Conservation (phyloP, 2,888 invertebrate genomes). For the Cephus pygmeus region DNA sequence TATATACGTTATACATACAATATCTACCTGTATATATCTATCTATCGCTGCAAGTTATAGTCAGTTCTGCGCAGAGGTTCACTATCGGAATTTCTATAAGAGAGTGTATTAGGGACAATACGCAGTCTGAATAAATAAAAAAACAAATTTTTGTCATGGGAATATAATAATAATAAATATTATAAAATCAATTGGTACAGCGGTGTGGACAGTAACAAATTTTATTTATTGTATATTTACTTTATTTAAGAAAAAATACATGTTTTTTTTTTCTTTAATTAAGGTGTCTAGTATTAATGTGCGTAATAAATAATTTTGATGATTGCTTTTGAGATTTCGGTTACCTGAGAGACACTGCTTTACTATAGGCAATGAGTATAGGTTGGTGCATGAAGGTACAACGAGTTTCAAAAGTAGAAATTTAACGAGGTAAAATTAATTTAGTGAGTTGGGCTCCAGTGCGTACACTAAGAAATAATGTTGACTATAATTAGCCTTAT, state of each 20-base stretch:
- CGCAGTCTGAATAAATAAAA: neutral
- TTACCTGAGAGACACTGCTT: constrained; percentile 5
- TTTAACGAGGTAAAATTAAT: neutral
- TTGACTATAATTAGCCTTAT: neutral
- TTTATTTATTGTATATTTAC: neutral
- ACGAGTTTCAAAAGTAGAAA: constrained; percentile 1
- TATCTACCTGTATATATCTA: neutral
- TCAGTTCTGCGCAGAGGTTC: neutral
- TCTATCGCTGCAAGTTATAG: neutral
- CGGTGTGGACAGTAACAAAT: neutral
- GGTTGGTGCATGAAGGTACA: constrained; percentile 1
- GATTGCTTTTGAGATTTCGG: neutral
- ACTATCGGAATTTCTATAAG: neutral
- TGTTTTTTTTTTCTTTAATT: neutral
- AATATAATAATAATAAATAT: neutral
- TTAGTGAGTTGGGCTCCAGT: neutral
- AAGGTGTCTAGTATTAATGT: neutral
- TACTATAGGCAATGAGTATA: neutral
- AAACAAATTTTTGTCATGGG: neutral
- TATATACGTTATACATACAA: neutral
- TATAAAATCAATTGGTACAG: neutral
- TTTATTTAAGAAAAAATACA: neutral
- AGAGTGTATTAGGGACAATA: neutral
- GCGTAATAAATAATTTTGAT: neutral
- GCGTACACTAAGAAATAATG: neutral